Evolutionary conservation across 2,888 invertebrate genomes (phyloP), one percentile per base, ranked within the genome.

Genomic region (Cacoxenus indagator): DNA sequence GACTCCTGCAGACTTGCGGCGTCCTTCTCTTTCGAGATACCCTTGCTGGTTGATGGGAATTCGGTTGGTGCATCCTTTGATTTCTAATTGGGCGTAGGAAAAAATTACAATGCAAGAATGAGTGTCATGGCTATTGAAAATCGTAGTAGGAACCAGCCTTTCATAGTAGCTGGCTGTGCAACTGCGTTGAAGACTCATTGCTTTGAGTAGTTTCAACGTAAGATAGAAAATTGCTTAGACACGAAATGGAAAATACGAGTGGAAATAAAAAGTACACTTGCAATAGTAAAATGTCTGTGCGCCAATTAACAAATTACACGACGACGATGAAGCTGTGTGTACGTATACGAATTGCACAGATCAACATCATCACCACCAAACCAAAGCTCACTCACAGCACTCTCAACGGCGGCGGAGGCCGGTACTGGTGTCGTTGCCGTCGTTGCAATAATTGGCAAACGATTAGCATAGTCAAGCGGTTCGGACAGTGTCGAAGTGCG

Each of bases 401-500:
- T 62, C 43, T 43, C 43, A 62, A 62, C 54, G 29, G 24, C 51
- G 51, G 22, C 46, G 29, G n/a, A 29, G 61, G 17, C 9, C 8
- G 75, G 59, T 65, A 73, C 69, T 4, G 68, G 31, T 27, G 82
- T 82, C 46, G 82, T 78, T 71, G n/a, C n/a, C n/a, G n/a, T n/a
- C n/a, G n/a, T n/a, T n/a, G n/a, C n/a, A n/a, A n/a, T n/a, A n/a
- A 83, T 72, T 70, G 80, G 70, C 67, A 78, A 73, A 66, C 81
- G 81, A 68, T 76, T 81, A 24, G 78, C 78, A 66, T 78, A 83
- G 70, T 80, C 84, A 26, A 82, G 74, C 22, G 85, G 86, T 69
- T 85, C 85, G 67, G 85, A 85, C 45, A 81, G 70, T 54, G 86
- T 85, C 55, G 85, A 86, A 54, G 76, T 84, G 65, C 85, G 82